phyloP scores from a whole-genome alignment of 2,113 vertebrate species.

The Tragelaphus scriptus region DNA sequence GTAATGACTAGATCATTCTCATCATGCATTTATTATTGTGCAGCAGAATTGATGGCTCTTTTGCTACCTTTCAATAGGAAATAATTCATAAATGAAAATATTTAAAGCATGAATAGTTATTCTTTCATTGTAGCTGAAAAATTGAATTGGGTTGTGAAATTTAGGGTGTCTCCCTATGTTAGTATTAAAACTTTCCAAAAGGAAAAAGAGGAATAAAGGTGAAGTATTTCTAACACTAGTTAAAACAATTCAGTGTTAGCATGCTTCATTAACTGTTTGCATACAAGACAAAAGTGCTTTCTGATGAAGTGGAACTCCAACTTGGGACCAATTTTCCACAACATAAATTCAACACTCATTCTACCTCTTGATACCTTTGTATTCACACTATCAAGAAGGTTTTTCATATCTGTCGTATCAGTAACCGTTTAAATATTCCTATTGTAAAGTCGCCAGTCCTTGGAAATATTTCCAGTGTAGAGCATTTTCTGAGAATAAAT shows the following conservation, averaged over 20 bases:
- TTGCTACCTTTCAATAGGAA: conserved; percentile 51
- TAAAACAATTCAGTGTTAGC: conserved; percentile 77
- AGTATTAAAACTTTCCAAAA: conserved; percentile 46
- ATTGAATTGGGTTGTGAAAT: conserved; percentile 39
- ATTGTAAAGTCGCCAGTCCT: conserved; percentile 65
- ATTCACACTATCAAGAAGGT: conserved; percentile 71
- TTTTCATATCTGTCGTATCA: conserved; percentile 72
- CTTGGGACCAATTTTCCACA: conserved; percentile 89
- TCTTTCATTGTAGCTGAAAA: conserved; percentile 13
- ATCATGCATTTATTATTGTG: conserved; percentile 55
- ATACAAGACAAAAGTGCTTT: conserved; percentile 85
- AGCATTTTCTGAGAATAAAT: conserved; percentile 52
- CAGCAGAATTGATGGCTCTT: conserved; percentile 22
- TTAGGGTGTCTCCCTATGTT: not conserved
- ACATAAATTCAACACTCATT: conserved; percentile 86
- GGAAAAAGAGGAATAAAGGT: conserved; percentile 62
- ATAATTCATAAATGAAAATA: conserved; percentile 47
- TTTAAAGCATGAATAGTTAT: conserved; percentile 31
- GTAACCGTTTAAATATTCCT: conserved; percentile 76
- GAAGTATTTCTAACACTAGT: conserved; percentile 66
- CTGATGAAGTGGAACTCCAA: conserved; percentile 87
- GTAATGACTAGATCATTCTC: conserved; percentile 43
- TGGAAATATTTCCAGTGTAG: conserved; percentile 58
- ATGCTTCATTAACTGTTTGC: conserved; percentile 88
- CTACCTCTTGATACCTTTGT: conserved; percentile 77